Percentiles rank a stretch among this genome's conserved stretches.
These are phyloP conservation scores for Drosophila ohnishii DNA, from an alignment of 1,140 invertebrate genomes.

Conservation along the genomic window DNA sequence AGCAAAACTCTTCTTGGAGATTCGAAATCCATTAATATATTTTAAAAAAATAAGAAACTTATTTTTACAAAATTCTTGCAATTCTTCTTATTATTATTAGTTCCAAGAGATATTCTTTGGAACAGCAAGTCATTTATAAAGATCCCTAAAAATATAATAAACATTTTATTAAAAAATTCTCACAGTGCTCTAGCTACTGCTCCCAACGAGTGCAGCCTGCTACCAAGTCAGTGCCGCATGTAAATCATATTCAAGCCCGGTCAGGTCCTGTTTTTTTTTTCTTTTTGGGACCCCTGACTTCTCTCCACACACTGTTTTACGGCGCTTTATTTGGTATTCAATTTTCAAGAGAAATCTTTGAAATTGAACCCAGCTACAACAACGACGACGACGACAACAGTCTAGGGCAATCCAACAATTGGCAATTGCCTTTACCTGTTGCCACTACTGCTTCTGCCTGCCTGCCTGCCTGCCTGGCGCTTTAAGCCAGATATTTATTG, in stretches of 20 bases:
- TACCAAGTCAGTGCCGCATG: slow-evolving; percentile 57
- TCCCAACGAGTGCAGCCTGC: slow-evolving; percentile 21
- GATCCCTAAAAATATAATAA: too few relatives aligned
- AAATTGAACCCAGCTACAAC: slow-evolving; percentile 43
- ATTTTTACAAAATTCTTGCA: too few relatives aligned
- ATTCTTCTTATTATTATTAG: too few relatives aligned
- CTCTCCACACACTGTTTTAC: slow-evolving; percentile 52
- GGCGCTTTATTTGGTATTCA: slow-evolving; percentile 68
- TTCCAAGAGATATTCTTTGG: too few relatives aligned
- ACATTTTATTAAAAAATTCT: neutral
- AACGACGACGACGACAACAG: neutral
- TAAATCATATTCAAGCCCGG: slow-evolving; percentile 70
- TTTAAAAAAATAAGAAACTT: too few relatives aligned
- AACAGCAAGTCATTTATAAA: too few relatives aligned
- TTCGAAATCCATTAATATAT: too few relatives aligned
- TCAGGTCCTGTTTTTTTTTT: slow-evolving; percentile 22
- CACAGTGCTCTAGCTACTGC: slow-evolving; percentile 11
- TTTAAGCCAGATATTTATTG: slow-evolving; percentile 58
- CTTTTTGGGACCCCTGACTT: slow-evolving; percentile 9
- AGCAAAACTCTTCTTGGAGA: too few relatives aligned
- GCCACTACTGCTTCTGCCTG: slow-evolving; percentile 56
- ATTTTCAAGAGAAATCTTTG: slow-evolving; percentile 59
- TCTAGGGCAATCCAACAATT: slow-evolving; percentile 62
- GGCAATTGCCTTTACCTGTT: slow-evolving; percentile 73
- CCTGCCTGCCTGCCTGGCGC: slow-evolving; percentile 6